Base-by-base conservation (phyloP, 2,888 invertebrate species). In the Pilophorus perplexus region DNA sequence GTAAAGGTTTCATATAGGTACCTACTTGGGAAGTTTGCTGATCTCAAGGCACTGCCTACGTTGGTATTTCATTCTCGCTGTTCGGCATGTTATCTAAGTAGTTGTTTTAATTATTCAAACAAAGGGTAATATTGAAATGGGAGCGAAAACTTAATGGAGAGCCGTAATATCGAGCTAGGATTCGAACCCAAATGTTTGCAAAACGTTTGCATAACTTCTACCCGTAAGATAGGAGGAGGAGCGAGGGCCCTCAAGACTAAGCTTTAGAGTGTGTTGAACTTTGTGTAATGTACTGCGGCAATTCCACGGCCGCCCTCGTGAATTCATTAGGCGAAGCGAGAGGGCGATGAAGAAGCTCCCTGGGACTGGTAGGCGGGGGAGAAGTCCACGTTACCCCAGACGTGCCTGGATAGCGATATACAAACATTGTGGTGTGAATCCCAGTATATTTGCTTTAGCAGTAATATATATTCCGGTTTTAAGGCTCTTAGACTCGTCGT, bases 261-360 rank as follows among this genome's bases (percentile, higher is more conserved):
- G 52, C 52, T 52, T 52, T 52, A 52, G 52, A 52, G 52, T 52
- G 52, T 52, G 52, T 52, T 52, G 52, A 52, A 52, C 52, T 52
- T 52, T 23, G 52, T 12, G 28, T 52, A 52, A 52, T 52, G 52
- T 52, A 52, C 52, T 52, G 52, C 28, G 52, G 52, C 52, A 28
- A 28, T 52, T 52, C 52, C 52, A 16, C 27, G 6, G 16, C 52
- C 52, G 28, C 52, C 28, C 28, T 52, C 28, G 27, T 52, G 52
- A 52, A 52, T 52, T 52, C 52, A 52, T 52, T 52, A 52, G 46
- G 22, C 23, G 3, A 5, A 8, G 42, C 42, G 6, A 20, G 42
- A 3, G 37, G 2, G 2, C 2, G 4, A 4, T 12, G 2, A 12
- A 14, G 37, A n/a, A n/a, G n/a, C n/a, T n/a, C n/a, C n/a, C n/a